These are phyloP conservation scores for Belonocnema kinseyi DNA, from an alignment of 1,140 invertebrate species.

Conservation along the genomic window DNA sequence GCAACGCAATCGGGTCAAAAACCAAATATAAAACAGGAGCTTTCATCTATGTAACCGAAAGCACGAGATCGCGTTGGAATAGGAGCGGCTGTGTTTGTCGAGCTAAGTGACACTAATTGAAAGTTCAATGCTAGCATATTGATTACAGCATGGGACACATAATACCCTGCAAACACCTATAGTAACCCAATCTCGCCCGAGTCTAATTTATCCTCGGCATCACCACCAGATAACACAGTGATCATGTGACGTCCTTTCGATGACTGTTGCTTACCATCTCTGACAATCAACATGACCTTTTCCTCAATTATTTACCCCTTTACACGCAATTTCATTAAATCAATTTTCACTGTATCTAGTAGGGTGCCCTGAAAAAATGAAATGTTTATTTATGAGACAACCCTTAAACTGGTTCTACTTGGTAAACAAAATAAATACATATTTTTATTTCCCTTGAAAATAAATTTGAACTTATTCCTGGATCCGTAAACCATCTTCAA, in stretches of 20 bases:
- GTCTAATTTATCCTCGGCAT: constrained; percentile 63
- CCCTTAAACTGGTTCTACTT: too few species aligned
- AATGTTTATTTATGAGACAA: too few species aligned
- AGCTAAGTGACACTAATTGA: constrained; percentile 74
- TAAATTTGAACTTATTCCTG: too few species aligned
- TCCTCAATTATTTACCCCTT: too few species aligned
- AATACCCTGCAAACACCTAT: constrained; percentile 51
- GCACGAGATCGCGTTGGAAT: constrained; percentile 48
- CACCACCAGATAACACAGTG: not conserved
- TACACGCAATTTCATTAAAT: too few species aligned
- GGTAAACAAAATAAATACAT: too few species aligned
- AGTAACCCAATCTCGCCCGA: constrained; percentile 64
- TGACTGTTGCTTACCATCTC: constrained; percentile 13
- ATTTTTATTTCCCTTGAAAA: too few species aligned
- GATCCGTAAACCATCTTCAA: too few species aligned
- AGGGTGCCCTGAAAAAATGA: too few species aligned
- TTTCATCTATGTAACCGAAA: constrained; percentile 39
- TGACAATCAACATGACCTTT: constrained; percentile 3
- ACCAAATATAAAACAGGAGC: constrained; percentile 18
- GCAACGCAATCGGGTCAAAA: not conserved
- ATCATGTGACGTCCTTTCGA: constrained; percentile 23
- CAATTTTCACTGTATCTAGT: too few species aligned
- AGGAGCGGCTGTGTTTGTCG: constrained; percentile 68
- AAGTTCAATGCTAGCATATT: constrained; percentile 69
- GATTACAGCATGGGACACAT: constrained; percentile 60